These are phyloP conservation scores for Manduca sexta DNA, from an alignment of 1,140 invertebrate genomes.

Conservation along the genomic window DNA sequence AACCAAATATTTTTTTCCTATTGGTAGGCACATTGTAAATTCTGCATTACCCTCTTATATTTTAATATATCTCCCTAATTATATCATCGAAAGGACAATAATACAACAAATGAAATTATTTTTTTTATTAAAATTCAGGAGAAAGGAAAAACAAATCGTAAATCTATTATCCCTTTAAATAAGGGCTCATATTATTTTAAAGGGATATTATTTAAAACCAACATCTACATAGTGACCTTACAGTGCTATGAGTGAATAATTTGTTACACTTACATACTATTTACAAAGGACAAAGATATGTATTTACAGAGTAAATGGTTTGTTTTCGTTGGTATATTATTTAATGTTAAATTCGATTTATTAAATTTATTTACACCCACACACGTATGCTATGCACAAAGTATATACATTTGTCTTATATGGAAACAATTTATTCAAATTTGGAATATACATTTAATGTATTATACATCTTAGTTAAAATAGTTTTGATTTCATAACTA, in stretches of 20 bases:
- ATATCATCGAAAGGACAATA: not conserved
- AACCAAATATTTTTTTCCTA: too few species aligned
- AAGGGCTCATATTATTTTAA: conserved; percentile 70
- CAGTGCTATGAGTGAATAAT: conserved; percentile 3
- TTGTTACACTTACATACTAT: conserved; percentile 35
- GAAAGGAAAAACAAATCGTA: conserved; percentile 24
- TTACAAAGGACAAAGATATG: conserved; percentile 43
- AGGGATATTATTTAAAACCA: conserved; percentile 49
- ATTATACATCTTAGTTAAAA: not conserved
- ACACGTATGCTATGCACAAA: conserved; percentile 48
- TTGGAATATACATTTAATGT: not conserved
- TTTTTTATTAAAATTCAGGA: conserved; percentile 33
- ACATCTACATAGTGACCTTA: conserved; percentile 4
- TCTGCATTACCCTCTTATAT: too few species aligned
- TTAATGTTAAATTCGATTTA: conserved; percentile 33
- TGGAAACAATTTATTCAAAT: not conserved
- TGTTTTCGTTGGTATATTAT: too few species aligned
- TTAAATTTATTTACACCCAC: conserved; percentile 25
- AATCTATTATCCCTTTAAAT: conserved; percentile 67
- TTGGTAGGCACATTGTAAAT: too few species aligned
- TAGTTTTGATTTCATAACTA: too few species aligned
- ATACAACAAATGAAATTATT: not conserved
- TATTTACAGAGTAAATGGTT: conserved; percentile 29
- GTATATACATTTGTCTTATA: not conserved
- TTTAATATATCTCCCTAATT: too few species aligned